phyloP scores from a whole-genome alignment of 2,888 invertebrate genomes.

The Scaeva pyrastri region DNA sequence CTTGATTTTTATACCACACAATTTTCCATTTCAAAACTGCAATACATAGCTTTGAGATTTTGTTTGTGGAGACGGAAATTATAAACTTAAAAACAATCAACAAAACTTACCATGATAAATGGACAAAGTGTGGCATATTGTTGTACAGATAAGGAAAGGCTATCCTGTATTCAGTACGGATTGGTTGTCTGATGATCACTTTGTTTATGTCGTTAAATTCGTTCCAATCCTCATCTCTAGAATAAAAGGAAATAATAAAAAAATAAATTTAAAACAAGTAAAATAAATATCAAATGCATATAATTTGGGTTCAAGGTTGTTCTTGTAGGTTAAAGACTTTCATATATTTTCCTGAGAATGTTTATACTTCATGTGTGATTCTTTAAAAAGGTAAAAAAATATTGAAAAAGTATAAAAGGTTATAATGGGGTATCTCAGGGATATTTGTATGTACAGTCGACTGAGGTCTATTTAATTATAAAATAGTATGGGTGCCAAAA shows the following conservation, averaged over 20 bases:
- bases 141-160: constrained; percentile 99
- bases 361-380: too few species aligned
- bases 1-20: constrained; percentile 79
- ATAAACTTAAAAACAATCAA: neutral
- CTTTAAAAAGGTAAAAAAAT: too few species aligned
- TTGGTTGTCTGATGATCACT: constrained; percentile 99
- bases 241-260: constrained; percentile 80
- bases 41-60: constrained; percentile 31
- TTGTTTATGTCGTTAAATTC: constrained; percentile 99
- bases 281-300: neutral
- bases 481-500: too few species aligned
- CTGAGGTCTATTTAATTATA: too few species aligned
- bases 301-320: neutral
- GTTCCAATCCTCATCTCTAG: constrained; percentile 99
- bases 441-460: too few species aligned
- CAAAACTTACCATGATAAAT: constrained; percentile 95
- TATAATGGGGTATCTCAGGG: too few species aligned
- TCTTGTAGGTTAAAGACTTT: too few species aligned
- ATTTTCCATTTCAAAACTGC: constrained; percentile 23
- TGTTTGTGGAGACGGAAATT: constrained; percentile 61
- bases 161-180: constrained; percentile 99
- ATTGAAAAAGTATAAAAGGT: too few species aligned
- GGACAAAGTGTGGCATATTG: constrained; percentile 99
- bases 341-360: too few species aligned
- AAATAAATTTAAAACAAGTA: neutral